These are phyloP conservation scores for Orchesella cincta DNA, from an alignment of 1,140 invertebrate genomes.

Conservation along the genomic window DNA sequence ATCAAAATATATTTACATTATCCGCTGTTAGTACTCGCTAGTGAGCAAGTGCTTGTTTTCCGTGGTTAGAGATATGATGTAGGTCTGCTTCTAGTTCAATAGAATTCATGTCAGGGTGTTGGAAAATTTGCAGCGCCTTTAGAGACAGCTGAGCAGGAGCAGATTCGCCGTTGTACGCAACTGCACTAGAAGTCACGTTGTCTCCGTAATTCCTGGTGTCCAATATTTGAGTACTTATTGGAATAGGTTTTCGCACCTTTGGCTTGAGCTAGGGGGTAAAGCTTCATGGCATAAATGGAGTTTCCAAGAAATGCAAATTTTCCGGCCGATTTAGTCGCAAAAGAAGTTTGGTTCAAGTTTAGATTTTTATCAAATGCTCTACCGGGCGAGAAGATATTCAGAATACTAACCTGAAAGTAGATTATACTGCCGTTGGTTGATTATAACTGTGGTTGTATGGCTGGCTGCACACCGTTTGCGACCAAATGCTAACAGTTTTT, in stretches of 20 bases:
- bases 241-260: neutral
- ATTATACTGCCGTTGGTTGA: neutral
- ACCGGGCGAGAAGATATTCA: neutral
- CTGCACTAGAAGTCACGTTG: neutral
- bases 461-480: neutral
- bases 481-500: neutral
- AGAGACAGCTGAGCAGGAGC: neutral
- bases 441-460: neutral
- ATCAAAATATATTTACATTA: neutral
- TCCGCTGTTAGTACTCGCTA: neutral
- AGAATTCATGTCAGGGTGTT: neutral
- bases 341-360: neutral
- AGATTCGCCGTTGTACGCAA: neutral
- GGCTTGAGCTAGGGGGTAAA: neutral
- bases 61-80: neutral
- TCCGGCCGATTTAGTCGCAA: neutral
- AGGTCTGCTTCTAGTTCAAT: neutral
- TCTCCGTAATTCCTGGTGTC: neutral
- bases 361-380: neutral
- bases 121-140: neutral
- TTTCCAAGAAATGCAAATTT: neutral
- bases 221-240: neutral
- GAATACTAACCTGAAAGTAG: neutral
- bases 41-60: neutral
- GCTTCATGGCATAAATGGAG: neutral